These are phyloP conservation scores for Empis stercorea DNA, from an alignment of 2,888 invertebrate species.

Conservation along the genomic window DNA sequence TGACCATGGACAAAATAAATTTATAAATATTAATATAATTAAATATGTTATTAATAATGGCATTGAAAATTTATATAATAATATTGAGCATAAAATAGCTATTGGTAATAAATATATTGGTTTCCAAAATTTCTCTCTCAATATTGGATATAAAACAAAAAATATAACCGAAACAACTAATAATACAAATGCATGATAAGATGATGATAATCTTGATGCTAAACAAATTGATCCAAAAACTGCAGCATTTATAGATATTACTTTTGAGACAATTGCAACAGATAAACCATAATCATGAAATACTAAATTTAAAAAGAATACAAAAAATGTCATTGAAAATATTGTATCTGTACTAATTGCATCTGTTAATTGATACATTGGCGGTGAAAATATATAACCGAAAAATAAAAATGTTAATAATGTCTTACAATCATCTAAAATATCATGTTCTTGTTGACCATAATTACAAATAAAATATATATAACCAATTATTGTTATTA, in stretches of 20 bases:
- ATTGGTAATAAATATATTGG: slow-evolving; percentile 43
- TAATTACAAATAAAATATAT: slow-evolving; percentile 39
- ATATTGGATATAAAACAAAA: slow-evolving; percentile 79
- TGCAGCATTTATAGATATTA: slow-evolving; percentile 86
- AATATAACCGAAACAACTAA: slow-evolving; percentile 78
- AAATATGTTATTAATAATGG: slow-evolving; percentile 50
- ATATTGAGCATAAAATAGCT: slow-evolving; percentile 39
- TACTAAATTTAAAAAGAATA: slow-evolving; percentile 76
- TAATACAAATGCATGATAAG: slow-evolving; percentile 77
- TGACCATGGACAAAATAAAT: slow-evolving; percentile 57
- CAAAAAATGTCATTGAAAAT: slow-evolving; percentile 79
- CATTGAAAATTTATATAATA: slow-evolving; percentile 44
- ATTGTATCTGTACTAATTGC: slow-evolving; percentile 97
- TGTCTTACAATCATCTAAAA: slow-evolving; percentile 56
- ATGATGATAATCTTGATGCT: slow-evolving; percentile 76
- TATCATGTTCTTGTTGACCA: slow-evolving; percentile 20
- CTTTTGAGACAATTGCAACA: slow-evolving; percentile 79
- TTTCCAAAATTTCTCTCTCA: slow-evolving; percentile 50
- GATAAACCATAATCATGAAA: slow-evolving; percentile 84
- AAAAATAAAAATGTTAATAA: slow-evolving; percentile 70
- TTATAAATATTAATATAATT: slow-evolving; percentile 47
- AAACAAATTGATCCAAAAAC: slow-evolving; percentile 92
- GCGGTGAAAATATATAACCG: slow-evolving; percentile 80
- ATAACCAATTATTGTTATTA: slow-evolving; percentile 49
- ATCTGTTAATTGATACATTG: slow-evolving; percentile 86